Evolutionary conservation across 2,888 invertebrate genomes (phyloP).

Genomic region (Caenorhabditis sinica): DNA sequence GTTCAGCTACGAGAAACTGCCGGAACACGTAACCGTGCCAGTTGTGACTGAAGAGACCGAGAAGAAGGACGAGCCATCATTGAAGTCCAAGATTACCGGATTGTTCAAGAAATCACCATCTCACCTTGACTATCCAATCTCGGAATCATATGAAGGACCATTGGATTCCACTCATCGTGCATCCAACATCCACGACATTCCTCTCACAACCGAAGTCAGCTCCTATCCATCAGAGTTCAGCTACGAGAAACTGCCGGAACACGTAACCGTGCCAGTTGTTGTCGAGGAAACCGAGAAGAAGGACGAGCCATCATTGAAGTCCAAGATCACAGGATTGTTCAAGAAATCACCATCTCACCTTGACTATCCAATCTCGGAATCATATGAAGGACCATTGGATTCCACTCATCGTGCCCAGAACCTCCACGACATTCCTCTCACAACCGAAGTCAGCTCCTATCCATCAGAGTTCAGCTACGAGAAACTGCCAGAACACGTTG

Average conservation of each 20-base stretch:
- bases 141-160: constrained; percentile 67
- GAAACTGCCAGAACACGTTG: constrained; percentile 26
- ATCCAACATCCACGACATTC: constrained; percentile 62
- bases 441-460: constrained; percentile 56
- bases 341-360: constrained; percentile 48
- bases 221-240: constrained; percentile 67
- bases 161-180: constrained; percentile 54
- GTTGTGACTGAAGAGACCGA: constrained; percentile 17
- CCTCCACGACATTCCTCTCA: constrained; percentile 61
- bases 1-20: constrained; percentile 40
- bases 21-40: constrained; percentile 47
- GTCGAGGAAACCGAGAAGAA: constrained; percentile 52
- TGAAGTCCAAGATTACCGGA: constrained; percentile 52
- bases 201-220: constrained; percentile 65
- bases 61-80: constrained; percentile 52
- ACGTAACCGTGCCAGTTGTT: constrained; percentile 19
- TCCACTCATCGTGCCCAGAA: constrained; percentile 36
- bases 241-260: constrained; percentile 62
- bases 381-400: constrained; percentile 44
- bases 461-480: constrained; percentile 63
- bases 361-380: constrained; percentile 49
- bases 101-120: constrained; percentile 67
- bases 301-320: constrained; percentile 40
- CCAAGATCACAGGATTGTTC: constrained; percentile 57
- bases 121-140: constrained; percentile 71